Evolutionary conservation across 2,888 invertebrate species (phyloP).

Genomic region (Horisme vitalbata): DNA sequence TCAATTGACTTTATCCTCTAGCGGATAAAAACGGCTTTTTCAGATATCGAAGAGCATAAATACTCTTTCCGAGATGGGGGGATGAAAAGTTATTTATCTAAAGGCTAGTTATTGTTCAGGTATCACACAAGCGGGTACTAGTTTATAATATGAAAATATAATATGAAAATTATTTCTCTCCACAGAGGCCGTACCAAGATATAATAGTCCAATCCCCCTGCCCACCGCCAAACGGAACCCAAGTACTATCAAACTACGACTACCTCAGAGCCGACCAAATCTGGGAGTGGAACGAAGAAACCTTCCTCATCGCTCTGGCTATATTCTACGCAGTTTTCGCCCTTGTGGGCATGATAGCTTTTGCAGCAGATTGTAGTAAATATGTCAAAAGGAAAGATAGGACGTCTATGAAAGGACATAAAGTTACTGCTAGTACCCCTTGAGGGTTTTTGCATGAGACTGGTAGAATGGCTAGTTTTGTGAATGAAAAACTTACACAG

Average conservation of each 20-base stretch:
- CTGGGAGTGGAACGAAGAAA: conserved; percentile 79
- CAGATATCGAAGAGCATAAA: too few relatives aligned
- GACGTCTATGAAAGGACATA: conserved; percentile 72
- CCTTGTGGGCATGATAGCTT: conserved; percentile 83
- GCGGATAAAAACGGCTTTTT: too few relatives aligned
- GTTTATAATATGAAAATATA: background rate
- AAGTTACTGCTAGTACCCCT: conserved; percentile 85
- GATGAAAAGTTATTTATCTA: too few relatives aligned
- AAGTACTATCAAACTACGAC: conserved; percentile 81
- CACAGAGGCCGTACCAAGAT: conserved; percentile 91
- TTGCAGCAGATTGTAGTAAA: conserved; percentile 82
- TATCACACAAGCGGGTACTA: too few relatives aligned
- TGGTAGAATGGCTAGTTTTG: background rate
- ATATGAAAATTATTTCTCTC: conserved; percentile 30
- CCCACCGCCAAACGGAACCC: conserved; percentile 90
- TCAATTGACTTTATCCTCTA: too few relatives aligned
- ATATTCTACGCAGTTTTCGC: conserved; percentile 85
- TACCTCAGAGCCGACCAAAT: conserved; percentile 62
- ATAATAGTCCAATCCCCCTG: conserved; percentile 93
- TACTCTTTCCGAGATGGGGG: too few relatives aligned
- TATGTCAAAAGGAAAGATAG: conserved; percentile 79
- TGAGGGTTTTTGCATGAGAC: conserved; percentile 37
- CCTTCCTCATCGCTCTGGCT: conserved; percentile 83
- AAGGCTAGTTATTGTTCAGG: too few relatives aligned
- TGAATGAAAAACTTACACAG: background rate